Evolutionary conservation across 2,888 invertebrate species (phyloP), one percentile per base, ranked within the genome.

Genomic region (Gisinianus flammeolus): DNA sequence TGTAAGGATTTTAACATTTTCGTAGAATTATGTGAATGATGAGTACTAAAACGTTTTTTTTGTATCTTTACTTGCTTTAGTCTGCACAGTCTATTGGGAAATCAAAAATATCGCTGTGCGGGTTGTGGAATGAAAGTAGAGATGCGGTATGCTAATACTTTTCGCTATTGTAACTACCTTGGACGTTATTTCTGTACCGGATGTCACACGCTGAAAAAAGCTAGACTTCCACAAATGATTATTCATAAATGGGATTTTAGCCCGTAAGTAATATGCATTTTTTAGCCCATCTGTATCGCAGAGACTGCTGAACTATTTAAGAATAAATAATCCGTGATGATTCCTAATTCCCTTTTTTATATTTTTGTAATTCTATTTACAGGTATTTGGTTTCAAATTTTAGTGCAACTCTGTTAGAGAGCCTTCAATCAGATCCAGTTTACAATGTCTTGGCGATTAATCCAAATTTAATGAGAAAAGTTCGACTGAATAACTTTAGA

Each of bases 101-200:
- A 90, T 80, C 95, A 95, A 87, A 92, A 92, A 85, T 92, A 91
- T 85, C 89, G 92, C 33, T 95, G 95, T 87, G 93, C 94, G 62
- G 94, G 94, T 3, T 95, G 95, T 87, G 94, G 94, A 0, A 92
- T 93, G 90, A 91, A 91, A 85, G 93, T 95, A 6, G 92, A 92
- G 1, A 88, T 89, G 5, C 90, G 91, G 81, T 93, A 93, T 86
- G 90, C 92, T 16, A 91, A 91, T 79, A 90, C 91, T 84, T 93
- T 92, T 87, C 90, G 94, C 22, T 94, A 93, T 85, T 94, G 94
- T 86, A 92, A 93, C 85, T 95, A 95, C 87, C 88, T 94, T 80
- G 94, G 94, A 12, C 91, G 93, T 85, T 94, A 93, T 87, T 94
- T 94, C 87, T 95, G 95, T 86, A 93, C 94, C 16, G 93, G 93